Evolutionary conservation across 2,113 vertebrate species (phyloP).

Genomic region (Talpa occidentalis): DNA sequence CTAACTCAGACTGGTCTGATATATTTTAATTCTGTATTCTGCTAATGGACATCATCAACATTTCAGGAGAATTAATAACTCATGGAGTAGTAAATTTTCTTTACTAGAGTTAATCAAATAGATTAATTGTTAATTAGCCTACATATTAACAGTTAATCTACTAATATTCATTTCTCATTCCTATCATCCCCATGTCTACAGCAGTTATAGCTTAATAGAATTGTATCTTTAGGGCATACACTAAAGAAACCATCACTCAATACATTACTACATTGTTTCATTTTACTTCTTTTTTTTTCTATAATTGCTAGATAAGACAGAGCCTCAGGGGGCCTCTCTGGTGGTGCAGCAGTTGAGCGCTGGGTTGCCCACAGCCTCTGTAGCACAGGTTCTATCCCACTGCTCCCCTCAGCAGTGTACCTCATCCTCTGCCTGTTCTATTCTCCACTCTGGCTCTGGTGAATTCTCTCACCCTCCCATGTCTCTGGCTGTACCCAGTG

Average conservation of each 20-base stretch:
- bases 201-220: background rate
- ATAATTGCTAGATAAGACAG: background rate
- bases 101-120: constrained; percentile 7
- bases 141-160: background rate
- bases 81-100: background rate
- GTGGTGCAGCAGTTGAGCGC: too few relatives aligned
- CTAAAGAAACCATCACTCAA: background rate
- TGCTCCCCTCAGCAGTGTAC: too few relatives aligned
- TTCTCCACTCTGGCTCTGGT: too few relatives aligned
- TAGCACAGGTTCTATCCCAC: too few relatives aligned
- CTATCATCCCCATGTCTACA: background rate
- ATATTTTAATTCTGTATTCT: constrained; percentile 31
- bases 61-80: constrained; percentile 30
- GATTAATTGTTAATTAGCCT: too few relatives aligned
- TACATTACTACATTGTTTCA: background rate
- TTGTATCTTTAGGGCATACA: background rate
- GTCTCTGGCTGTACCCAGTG: too few relatives aligned
- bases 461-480: too few relatives aligned
- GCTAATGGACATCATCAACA: background rate
- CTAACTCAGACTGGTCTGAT: background rate
- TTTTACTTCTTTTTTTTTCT: constrained; percentile 16
- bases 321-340: accelerated
- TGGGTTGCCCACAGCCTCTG: too few relatives aligned
- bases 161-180: background rate
- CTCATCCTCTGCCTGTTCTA: too few relatives aligned